Base-by-base conservation (phyloP, 2,113 vertebrate genomes). In the Synchiropus splendidus region DNA sequence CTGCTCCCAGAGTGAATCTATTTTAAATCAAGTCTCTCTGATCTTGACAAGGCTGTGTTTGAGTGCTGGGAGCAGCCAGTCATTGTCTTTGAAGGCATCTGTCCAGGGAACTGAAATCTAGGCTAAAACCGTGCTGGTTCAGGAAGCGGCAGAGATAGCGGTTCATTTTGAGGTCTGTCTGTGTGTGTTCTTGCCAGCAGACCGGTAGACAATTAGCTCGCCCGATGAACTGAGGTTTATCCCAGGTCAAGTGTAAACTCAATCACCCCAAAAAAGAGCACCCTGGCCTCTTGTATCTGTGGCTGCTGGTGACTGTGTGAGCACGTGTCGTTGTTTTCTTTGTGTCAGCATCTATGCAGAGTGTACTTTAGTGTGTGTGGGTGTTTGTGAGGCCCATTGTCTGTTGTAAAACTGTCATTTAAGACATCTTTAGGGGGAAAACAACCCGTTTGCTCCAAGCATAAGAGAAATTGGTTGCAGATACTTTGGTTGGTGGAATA, bases 271-370 rank as follows among this genome's bases (percentile, higher is more conserved):
- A 55, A 51, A 55, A 56, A 27, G 8, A 27, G 21, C 21, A 27
- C 4, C 21, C 21, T 8, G 21, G 4, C 21, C 21, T 27, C 35
- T 14, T 14, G 12, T 35, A 5, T 61, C 31, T 54, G 45, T 49
- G 61, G 63, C 40, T 60, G 67, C 72, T 48, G 55, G 64, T 52
- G n/a, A n/a, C n/a, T n/a, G n/a, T n/a, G n/a, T n/a, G n/a, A n/a
- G 61, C 56, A 61, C 50, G 45, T 62, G 69, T 60, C 2, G 18
- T 54, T 63, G 58, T 61, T 66, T 68, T 63, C 64, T 74, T 67
- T 67, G 70, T 73, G 67, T 70, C 69, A 63, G 66, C 58, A 66
- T 49, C 61, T 39, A 35, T 50, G 35, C 30, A 10, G 35, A 43
- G 51, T 40, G 45, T 31, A 42, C 39, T 16, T 35, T 17, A 2